Evolutionary conservation across 2,888 invertebrate genomes (phyloP).

Genomic region (Erpobdella octoculata): DNA sequence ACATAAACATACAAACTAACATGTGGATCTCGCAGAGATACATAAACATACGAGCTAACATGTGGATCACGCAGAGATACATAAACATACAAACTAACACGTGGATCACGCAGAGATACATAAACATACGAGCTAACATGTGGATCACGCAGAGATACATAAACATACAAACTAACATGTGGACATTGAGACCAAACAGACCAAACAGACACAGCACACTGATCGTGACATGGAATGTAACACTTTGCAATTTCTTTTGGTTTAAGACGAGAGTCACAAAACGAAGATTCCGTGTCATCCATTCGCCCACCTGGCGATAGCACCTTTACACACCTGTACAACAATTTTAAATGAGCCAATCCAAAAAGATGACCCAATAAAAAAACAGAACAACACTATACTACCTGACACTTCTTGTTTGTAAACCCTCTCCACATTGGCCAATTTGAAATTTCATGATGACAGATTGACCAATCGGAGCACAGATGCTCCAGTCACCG

Average conservation of each 20-base stretch:
- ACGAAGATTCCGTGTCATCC: conserved; percentile 26
- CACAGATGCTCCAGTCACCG: conserved; percentile 36
- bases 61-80: too few species aligned
- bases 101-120: too few species aligned
- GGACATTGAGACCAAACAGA: conserved; percentile 57
- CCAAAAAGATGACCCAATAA: not conserved
- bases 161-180: conserved; percentile 13
- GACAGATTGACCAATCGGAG: conserved; percentile 17
- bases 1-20: too few species aligned
- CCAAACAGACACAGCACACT: conserved; percentile 62
- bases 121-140: too few species aligned
- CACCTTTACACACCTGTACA: conserved; percentile 30
- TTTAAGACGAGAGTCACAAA: conserved; percentile 33
- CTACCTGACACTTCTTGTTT: conserved; percentile 37
- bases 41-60: too few species aligned
- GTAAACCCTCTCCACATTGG: conserved; percentile 36
- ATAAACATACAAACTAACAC: too few species aligned
- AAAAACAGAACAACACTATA: not conserved
- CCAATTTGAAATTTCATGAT: not conserved
- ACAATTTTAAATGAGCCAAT: not conserved
- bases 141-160: too few species aligned
- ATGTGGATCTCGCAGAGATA: too few species aligned
- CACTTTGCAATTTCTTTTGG: conserved; percentile 43
- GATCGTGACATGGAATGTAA: conserved; percentile 59
- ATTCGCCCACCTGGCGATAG: not conserved